phyloP scores from a whole-genome alignment of 2,113 vertebrate genomes.

The Rissa tridactyla region DNA sequence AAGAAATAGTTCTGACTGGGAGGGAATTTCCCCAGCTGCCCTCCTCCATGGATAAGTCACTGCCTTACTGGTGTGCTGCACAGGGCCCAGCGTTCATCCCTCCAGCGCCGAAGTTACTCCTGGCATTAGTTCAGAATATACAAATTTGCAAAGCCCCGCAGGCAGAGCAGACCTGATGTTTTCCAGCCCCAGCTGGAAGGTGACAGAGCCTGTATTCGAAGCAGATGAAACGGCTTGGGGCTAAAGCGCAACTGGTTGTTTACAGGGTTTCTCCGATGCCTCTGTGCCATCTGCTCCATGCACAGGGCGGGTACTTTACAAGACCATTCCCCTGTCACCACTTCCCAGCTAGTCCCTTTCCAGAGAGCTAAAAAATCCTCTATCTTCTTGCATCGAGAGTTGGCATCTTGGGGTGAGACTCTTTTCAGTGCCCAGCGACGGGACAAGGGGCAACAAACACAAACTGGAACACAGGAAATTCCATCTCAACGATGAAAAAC shows the following conservation, averaged over 20 bases:
- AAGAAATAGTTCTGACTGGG: not conserved
- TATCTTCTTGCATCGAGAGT: not conserved
- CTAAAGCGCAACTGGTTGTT: not conserved
- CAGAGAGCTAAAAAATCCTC: not conserved
- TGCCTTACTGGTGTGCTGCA: not conserved
- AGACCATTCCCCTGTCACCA: not conserved
- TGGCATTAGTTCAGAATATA: constrained; percentile 29
- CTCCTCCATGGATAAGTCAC: not conserved
- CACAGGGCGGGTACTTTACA: not conserved
- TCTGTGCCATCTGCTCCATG: not conserved
- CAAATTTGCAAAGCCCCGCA: not conserved
- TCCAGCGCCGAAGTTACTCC: constrained; percentile 11
- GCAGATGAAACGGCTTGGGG: not conserved
- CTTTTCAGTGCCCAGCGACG: no score
- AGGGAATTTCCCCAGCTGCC: not conserved
- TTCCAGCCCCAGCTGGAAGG: constrained; percentile 38
- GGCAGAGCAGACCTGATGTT: constrained; percentile 1
- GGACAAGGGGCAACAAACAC: no score
- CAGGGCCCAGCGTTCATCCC: not conserved
- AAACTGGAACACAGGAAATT: no score
- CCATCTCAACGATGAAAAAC: no score
- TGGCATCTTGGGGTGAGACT: no score
- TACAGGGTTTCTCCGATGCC: not conserved
- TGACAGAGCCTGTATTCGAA: not conserved
- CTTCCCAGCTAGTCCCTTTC: not conserved